These are phyloP conservation scores for Laothoe populi DNA, from an alignment of 2,888 invertebrate genomes.

Conservation along the genomic window DNA sequence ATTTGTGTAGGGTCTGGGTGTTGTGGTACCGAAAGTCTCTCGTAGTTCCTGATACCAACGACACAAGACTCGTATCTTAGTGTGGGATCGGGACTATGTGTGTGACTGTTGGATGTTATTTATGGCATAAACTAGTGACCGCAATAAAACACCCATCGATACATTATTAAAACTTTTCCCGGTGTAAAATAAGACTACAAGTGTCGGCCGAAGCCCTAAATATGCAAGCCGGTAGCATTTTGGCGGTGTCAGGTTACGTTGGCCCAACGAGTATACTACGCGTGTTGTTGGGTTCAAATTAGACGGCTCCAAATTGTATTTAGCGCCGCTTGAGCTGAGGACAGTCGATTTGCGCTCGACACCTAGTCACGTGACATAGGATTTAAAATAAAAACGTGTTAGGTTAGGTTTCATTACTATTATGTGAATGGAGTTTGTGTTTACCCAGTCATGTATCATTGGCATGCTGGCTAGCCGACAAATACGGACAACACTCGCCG, in stretches of 20 bases:
- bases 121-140: too few species aligned
- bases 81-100: too few species aligned
- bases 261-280: conserved; percentile 30
- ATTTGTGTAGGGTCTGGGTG: too few species aligned
- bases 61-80: too few species aligned
- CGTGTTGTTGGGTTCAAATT: conserved; percentile 53
- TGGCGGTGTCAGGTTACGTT: conserved; percentile 70
- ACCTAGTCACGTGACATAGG: not conserved
- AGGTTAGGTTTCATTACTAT: not conserved
- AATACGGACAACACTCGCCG: too few species aligned
- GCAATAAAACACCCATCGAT: conserved; percentile 11
- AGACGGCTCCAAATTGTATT: conserved; percentile 65
- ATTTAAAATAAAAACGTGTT: not conserved
- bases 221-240: conserved; percentile 80
- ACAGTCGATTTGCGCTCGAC: conserved; percentile 52
- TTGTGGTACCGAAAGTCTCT: too few species aligned
- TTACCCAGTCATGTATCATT: too few species aligned
- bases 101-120: too few species aligned
- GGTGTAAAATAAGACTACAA: conserved; percentile 69
- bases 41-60: too few species aligned
- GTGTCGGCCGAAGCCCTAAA: conserved; percentile 69
- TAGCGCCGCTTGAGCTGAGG: conserved; percentile 56
- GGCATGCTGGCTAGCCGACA: too few species aligned
- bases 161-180: conserved; percentile 59
- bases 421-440: too few species aligned